These are phyloP conservation scores for Asobara japonica DNA, from an alignment of 1,140 invertebrate genomes.

Conservation along the genomic window DNA sequence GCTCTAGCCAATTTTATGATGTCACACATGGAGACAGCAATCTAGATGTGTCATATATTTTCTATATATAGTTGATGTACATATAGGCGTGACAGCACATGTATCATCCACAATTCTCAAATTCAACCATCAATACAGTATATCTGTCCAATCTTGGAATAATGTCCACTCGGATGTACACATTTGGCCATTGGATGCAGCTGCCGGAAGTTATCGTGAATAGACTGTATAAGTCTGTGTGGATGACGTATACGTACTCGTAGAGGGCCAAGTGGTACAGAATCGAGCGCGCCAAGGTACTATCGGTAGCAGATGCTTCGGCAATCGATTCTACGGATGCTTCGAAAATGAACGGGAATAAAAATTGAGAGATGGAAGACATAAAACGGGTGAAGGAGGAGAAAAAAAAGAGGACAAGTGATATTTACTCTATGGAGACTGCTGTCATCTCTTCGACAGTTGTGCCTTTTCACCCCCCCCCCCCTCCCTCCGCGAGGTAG, in stretches of 20 bases:
- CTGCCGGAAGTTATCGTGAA: constrained; percentile 42
- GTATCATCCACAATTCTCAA: neutral
- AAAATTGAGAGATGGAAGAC: neutral
- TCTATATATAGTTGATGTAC: too few species aligned
- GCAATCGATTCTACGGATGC: constrained; percentile 35
- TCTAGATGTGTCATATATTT: too few species aligned
- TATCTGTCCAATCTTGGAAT: neutral
- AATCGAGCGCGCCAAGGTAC: constrained; percentile 20
- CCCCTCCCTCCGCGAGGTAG: too few species aligned
- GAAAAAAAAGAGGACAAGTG: neutral
- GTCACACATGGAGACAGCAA: too few species aligned
- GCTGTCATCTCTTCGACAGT: neutral
- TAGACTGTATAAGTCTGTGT: constrained; percentile 33
- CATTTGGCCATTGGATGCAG: constrained; percentile 45
- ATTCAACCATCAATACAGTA: neutral
- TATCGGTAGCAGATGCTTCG: constrained; percentile 45
- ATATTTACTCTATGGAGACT: constrained; percentile 9
- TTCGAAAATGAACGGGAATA: constrained; percentile 16
- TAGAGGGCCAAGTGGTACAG: constrained; percentile 6
- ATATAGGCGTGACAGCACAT: too few species aligned
- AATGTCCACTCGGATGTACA: constrained; percentile 6
- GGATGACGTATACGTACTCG: constrained; percentile 21
- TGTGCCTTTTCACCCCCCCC: neutral
- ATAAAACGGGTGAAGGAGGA: neutral
- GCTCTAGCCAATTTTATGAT: too few species aligned